Conservation (phyloP, 2,113 vertebrate species). For the Rhinolophus ferrumequinum region DNA sequence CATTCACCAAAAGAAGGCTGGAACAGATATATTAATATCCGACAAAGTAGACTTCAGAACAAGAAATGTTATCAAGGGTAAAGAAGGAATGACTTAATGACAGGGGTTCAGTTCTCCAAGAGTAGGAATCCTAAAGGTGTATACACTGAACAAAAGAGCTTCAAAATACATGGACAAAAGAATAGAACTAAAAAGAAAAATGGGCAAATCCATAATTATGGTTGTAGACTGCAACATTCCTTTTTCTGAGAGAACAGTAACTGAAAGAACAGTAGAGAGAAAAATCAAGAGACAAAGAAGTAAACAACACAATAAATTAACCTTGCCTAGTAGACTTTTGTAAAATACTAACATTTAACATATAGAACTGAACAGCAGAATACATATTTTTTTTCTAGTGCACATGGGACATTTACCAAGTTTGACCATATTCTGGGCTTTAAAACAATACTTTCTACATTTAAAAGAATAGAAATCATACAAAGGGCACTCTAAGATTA, state of each 20-base stretch:
- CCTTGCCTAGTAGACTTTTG: neutral
- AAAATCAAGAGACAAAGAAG: neutral
- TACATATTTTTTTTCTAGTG: neutral
- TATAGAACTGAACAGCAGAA: neutral
- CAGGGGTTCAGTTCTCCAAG: neutral
- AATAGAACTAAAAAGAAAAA: neutral
- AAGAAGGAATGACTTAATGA: neutral
- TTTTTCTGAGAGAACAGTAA: neutral
- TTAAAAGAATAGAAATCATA: neutral
- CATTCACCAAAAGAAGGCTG: neutral
- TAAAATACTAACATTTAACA: neutral
- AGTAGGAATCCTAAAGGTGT: neutral
- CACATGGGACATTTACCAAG: neutral
- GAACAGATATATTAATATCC: neutral
- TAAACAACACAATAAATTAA: neutral
- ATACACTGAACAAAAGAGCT: neutral
- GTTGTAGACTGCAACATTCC: neutral
- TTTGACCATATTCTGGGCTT: neutral
- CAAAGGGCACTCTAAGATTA: neutral
- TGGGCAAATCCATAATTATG: neutral
- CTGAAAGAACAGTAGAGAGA: neutral
- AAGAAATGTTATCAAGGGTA: neutral
- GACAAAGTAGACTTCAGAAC: neutral
- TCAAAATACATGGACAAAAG: neutral
- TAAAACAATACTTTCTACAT: neutral